Base-by-base conservation (phyloP, 2,888 invertebrate species). In the Lomographa bimaculata region DNA sequence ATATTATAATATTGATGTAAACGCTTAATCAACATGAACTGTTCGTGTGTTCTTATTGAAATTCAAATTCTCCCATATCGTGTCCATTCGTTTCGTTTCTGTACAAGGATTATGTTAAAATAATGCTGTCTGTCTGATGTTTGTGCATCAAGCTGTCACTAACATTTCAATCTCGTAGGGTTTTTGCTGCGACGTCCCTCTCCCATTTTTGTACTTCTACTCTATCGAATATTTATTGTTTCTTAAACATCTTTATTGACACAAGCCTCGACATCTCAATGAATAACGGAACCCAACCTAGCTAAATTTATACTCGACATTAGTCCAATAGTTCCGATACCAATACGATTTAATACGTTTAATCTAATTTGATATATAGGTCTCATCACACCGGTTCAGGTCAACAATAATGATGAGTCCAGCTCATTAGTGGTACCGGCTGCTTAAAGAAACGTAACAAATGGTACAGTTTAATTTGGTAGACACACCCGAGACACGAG, bases 381-480 rank as follows among this genome's bases (percentile, higher is more conserved):
- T 25, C 28, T 50, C 54, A 49, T 47, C 51, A 45, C 40, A 25
- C 36, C 23, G 25, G 47, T 49, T 47, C 38, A 43, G 54, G 49
- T 54, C 51, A 46, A 36, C 30, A 38, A 58, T 63, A 68, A 70
- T 69, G 64, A 63, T 55, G 60, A 64, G 67, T 55, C 57, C 64
- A 59, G 71, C 73, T 79, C 78, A 83, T 85, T 81, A 85, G 79
- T 69, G 70, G 53, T 59, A 57, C 69, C 62, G 68, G 72, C 74
- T 83, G 70, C 72, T 82, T 82, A 80, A 79, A 76, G 82, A 79
- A 82, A 77, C 71, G 65, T 83, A 79, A 86, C 74, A 84, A 87
- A 89, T 86, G 82, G 76, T 73, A 73, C 78, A 78, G 85, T 86
- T 86, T 87, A 86, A 89, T 86, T 87, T 84, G 76, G 85, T 86